These are phyloP conservation scores for Chiloscyllium punctatum DNA, from an alignment of 2,797 vertebrate species.

Conservation along the genomic window DNA sequence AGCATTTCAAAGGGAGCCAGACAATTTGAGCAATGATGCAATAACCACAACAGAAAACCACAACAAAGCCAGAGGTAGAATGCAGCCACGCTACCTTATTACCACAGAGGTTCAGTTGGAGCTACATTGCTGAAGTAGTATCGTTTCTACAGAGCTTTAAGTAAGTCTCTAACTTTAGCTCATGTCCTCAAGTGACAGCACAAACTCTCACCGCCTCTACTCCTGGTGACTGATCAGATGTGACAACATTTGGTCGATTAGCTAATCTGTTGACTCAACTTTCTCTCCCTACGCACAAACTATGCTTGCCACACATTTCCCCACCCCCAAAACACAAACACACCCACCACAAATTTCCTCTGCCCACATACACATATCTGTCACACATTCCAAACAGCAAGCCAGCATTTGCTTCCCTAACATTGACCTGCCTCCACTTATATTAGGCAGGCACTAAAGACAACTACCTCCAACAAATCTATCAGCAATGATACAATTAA, in stretches of 20 bases:
- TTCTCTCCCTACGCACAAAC: background rate
- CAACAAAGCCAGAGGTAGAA: background rate
- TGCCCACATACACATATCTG: background rate
- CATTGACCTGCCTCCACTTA: background rate
- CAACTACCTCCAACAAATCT: background rate
- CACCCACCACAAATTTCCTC: background rate
- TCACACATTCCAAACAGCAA: background rate
- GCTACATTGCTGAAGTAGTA: background rate
- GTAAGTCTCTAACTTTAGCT: background rate
- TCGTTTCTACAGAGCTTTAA: background rate
- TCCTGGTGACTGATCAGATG: background rate
- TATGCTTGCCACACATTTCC: background rate
- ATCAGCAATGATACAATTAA: background rate
- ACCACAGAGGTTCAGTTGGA: background rate
- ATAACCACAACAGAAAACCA: slow-evolving; percentile 10
- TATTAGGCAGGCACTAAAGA: background rate
- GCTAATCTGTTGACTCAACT: background rate
- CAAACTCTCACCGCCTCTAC: background rate
- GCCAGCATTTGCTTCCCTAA: background rate
- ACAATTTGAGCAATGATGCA: background rate
- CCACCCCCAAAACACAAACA: background rate
- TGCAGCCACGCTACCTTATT: background rate
- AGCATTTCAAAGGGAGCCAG: background rate
- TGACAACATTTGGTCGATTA: background rate
- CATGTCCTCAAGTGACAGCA: background rate